Percentiles rank a stretch among this genome's conserved stretches.
These are phyloP conservation scores for Pogonognathellus flavescens DNA, from an alignment of 1,140 invertebrate species.

Conservation along the genomic window DNA sequence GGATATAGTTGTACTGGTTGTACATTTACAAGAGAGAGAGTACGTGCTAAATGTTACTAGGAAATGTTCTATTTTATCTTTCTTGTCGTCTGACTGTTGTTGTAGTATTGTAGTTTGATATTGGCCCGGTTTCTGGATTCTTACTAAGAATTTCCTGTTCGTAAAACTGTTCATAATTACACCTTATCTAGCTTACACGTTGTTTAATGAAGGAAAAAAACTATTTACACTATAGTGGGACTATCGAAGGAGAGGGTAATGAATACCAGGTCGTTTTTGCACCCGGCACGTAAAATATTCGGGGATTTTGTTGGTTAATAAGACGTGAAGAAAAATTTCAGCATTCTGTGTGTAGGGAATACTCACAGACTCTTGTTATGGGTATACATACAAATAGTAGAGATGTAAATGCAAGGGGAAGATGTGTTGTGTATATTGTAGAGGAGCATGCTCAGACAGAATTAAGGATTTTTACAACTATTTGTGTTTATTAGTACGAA, in stretches of 20 bases:
- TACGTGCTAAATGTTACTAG: background rate
- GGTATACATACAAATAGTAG: too few species aligned
- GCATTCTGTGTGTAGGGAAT: too few species aligned
- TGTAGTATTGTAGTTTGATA: background rate
- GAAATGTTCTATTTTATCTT: background rate
- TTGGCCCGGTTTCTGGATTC: slow-evolving; percentile 14
- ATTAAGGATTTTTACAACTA: too few species aligned
- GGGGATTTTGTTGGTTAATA: background rate
- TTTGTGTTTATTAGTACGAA: too few species aligned
- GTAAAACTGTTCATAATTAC: slow-evolving; percentile 20
- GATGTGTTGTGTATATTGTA: too few species aligned
- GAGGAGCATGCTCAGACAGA: too few species aligned
- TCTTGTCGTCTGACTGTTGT: slow-evolving; percentile 15
- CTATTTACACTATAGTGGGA: background rate
- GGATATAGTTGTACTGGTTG: background rate
- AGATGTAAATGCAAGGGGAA: too few species aligned
- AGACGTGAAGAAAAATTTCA: background rate
- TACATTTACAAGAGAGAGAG: too few species aligned
- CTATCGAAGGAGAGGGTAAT: background rate
- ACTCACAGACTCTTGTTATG: too few species aligned
- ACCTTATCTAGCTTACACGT: slow-evolving; percentile 15
- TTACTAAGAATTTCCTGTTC: background rate
- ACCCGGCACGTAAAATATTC: background rate
- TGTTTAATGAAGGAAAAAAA: slow-evolving; percentile 27
- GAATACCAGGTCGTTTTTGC: slow-evolving; percentile 12